Percentiles rank a stretch among this genome's conserved stretches.
Conservation (phyloP, 2,797 vertebrate species). For the Pangasius mekongensis region DNA sequence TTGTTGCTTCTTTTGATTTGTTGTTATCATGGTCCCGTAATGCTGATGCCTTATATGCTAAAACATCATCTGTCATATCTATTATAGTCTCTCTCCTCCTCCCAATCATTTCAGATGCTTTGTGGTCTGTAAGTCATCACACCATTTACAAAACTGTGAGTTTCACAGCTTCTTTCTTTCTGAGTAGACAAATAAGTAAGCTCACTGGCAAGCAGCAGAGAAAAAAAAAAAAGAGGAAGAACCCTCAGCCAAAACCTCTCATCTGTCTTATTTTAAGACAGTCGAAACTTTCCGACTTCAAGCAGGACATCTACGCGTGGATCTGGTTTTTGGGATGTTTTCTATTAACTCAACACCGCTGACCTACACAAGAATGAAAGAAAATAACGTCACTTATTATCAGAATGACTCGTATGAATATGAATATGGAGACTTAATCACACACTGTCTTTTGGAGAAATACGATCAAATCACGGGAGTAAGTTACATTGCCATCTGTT, state of each 20-base stretch:
- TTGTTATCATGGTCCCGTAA: background rate
- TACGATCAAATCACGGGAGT: conserved; percentile 5
- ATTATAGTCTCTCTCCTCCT: too few relatives aligned
- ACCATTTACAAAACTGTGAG: background rate
- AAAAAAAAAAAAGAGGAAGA: conserved; percentile 29
- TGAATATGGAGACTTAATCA: background rate
- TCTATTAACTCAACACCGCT: too few relatives aligned
- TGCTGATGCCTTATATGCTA: background rate
- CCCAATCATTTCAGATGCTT: background rate
- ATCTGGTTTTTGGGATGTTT: background rate
- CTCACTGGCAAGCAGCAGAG: background rate
- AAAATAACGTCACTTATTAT: background rate
- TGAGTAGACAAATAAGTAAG: background rate
- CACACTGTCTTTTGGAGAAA: background rate
- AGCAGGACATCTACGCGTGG: background rate
- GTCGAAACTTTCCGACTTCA: background rate
- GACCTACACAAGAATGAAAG: too few relatives aligned
- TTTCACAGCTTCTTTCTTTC: conserved; percentile 12
- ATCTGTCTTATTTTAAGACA: background rate
- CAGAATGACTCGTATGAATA: background rate
- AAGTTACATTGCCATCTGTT: conserved; percentile 62
- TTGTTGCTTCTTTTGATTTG: background rate
- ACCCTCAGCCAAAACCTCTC: background rate
- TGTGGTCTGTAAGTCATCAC: background rate
- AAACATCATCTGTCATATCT: background rate